A percentile compares a stretch with the other conserved stretches of the same genome.
These are phyloP conservation scores for Anorthoa munda DNA, from an alignment of 2,888 invertebrate species.

Conservation along the genomic window DNA sequence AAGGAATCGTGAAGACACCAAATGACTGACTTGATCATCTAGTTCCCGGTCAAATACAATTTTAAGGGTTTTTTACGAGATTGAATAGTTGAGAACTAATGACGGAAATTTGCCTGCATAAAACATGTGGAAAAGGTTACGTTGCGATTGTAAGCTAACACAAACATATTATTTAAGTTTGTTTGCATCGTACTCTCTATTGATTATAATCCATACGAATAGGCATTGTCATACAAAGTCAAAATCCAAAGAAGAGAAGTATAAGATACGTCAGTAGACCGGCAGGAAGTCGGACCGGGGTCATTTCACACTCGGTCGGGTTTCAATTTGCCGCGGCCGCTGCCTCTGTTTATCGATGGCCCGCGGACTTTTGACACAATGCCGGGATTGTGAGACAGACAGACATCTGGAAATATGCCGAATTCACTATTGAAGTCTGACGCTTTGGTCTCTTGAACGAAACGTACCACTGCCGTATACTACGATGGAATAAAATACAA, in stretches of 20 bases:
- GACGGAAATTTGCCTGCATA: too few relatives aligned
- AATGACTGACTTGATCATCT: too few relatives aligned
- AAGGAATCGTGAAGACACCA: background rate
- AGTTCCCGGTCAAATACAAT: too few relatives aligned
- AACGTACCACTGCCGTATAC: too few relatives aligned
- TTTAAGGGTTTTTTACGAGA: too few relatives aligned
- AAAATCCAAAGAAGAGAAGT: slow-evolving; percentile 62
- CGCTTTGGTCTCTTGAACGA: too few relatives aligned
- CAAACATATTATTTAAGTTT: background rate
- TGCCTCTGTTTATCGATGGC: slow-evolving; percentile 83
- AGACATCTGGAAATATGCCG: slow-evolving; percentile 26
- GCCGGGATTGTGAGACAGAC: slow-evolving; percentile 26
- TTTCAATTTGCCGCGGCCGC: slow-evolving; percentile 87
- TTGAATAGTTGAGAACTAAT: too few relatives aligned
- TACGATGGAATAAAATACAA: too few relatives aligned
- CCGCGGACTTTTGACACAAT: slow-evolving; percentile 67
- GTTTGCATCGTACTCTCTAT: background rate
- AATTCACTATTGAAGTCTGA: background rate
- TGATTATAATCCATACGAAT: background rate
- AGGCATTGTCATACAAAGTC: slow-evolving; percentile 3
- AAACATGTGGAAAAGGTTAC: too few relatives aligned
- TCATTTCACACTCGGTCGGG: slow-evolving; percentile 89
- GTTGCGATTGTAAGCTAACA: background rate
- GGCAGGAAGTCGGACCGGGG: slow-evolving; percentile 85
- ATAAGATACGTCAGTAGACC: slow-evolving; percentile 70